These are phyloP conservation scores for Eupsittula cactorum DNA, from an alignment of 2,113 vertebrate species.

Conservation along the genomic window DNA sequence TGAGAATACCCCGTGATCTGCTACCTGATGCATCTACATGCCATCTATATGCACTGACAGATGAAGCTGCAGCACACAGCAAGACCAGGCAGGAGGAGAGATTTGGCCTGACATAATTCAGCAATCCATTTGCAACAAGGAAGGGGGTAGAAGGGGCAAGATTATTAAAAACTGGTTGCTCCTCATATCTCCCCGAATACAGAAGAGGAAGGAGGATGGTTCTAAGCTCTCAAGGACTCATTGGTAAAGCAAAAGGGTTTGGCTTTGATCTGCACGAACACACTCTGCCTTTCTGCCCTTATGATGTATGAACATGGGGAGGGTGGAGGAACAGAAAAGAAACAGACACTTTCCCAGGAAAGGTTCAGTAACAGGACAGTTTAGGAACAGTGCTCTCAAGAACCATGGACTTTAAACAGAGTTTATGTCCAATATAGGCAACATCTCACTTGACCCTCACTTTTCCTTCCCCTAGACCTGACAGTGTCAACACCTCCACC, in stretches of 20 bases:
- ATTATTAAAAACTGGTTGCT: background rate
- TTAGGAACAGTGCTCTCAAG: background rate
- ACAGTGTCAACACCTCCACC: background rate
- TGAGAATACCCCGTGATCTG: background rate
- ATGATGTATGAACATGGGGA: rapidly evolving
- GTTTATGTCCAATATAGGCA: background rate
- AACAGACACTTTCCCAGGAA: background rate
- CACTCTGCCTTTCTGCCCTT: background rate
- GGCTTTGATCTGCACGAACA: background rate
- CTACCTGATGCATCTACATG: rapidly evolving
- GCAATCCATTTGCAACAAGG: background rate
- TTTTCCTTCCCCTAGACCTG: background rate
- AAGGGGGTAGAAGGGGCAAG: background rate
- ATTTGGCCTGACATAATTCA: background rate
- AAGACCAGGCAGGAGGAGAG: background rate
- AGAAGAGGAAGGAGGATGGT: background rate
- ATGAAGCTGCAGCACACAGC: rapidly evolving
- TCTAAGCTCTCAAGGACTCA: background rate
- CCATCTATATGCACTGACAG: background rate
- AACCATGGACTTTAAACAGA: background rate
- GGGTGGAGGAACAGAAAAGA: background rate
- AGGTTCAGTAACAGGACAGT: background rate
- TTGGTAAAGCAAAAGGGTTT: background rate
- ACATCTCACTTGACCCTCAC: background rate
- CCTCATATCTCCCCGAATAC: rapidly evolving